A percentile compares a stretch with the other conserved stretches of the same genome.
Conservation (phyloP, 2,888 invertebrate genomes). For the Rhopalosiphum nymphaeae region DNA sequence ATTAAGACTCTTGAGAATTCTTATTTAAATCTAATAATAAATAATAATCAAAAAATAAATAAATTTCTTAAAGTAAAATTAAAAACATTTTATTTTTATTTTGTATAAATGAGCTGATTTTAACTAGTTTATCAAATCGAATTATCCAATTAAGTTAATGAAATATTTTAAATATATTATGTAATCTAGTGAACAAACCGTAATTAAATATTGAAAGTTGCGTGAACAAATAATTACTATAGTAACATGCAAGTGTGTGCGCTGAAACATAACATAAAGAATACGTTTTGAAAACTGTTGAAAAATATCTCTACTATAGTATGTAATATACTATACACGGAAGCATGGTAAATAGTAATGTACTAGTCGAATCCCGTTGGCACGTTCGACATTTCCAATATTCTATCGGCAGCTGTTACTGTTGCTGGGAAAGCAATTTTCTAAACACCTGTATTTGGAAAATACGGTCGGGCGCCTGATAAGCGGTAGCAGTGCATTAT, state of each 20-base stretch:
- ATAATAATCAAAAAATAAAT: not conserved
- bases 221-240: too few species aligned
- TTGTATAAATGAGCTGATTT: not conserved
- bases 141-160: not conserved
- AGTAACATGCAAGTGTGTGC: not conserved
- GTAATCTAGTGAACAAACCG: not conserved
- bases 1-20: not conserved
- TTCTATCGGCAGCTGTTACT: not conserved
- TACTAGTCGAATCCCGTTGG: not conserved
- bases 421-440: conserved; percentile 12
- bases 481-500: not conserved
- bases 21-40: not conserved
- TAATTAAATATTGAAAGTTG: too few species aligned
- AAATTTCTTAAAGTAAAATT: not conserved
- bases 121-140: not conserved
- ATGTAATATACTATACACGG: not conserved
- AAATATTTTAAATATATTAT: not conserved
- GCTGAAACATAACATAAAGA: not conserved
- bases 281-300: not conserved
- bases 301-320: not conserved
- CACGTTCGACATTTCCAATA: conserved; percentile 49
- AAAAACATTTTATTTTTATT: not conserved
- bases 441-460: not conserved
- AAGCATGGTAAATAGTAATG: not conserved
- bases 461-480: not conserved